Evolutionary conservation across 2,797 vertebrate species (phyloP).

Genomic region (Denticeps clupeoides): DNA sequence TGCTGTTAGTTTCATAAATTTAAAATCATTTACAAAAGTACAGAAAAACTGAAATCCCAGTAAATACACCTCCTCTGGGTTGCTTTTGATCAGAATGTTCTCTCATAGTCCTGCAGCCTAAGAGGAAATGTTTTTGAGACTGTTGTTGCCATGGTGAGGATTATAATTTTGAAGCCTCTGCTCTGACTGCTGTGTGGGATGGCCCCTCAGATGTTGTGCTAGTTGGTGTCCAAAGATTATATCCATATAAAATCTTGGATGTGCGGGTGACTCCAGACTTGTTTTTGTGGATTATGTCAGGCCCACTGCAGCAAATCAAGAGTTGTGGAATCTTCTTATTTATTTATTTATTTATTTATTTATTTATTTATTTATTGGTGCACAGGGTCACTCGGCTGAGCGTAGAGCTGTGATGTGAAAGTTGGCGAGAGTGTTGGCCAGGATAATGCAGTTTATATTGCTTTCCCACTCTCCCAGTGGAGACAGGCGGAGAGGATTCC

Average conservation of each 20-base stretch:
- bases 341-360: no score
- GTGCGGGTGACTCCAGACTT: constrained; percentile 22
- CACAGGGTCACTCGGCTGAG: no score
- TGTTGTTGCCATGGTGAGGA: constrained; percentile 45
- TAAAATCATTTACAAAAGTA: no score
- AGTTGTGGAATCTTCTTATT: no score
- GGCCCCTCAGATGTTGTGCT: constrained; percentile 30
- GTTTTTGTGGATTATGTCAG: constrained; percentile 22
- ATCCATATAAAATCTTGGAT: constrained; percentile 55
- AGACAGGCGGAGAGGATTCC: constrained; percentile 6
- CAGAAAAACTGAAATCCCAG: no score
- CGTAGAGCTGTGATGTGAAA: no score
- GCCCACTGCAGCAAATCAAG: no score
- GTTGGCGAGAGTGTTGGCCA: no score
- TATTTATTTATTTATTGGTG: no score
- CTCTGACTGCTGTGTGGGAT: not conserved
- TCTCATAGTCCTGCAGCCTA: constrained; percentile 26
- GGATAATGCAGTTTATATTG: constrained; percentile 1
- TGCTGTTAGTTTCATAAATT: not conserved
- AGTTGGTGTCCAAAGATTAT: constrained; percentile 41
- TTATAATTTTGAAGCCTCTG: constrained; percentile 39
- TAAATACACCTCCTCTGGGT: no score
- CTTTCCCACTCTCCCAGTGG: not conserved
- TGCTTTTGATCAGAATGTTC: no score
- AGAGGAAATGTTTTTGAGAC: constrained; percentile 25